phyloP scores from a whole-genome alignment of 1,140 invertebrate species.

The Prorops nasuta region DNA sequence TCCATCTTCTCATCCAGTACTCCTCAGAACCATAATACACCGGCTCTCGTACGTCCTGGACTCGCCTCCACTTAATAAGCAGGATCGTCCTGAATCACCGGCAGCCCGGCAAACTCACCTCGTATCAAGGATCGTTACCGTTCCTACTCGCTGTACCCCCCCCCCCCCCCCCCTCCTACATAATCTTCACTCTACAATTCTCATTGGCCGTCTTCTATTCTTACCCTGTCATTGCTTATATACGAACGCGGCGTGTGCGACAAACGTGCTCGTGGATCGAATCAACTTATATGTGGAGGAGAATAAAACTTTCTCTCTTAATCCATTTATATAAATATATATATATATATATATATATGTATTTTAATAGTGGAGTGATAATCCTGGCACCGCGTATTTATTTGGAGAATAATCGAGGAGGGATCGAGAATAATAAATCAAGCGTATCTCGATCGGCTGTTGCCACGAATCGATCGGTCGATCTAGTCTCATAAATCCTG shows the following conservation, averaged over 20 bases:
- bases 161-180: background rate
- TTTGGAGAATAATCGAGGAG: too few species aligned
- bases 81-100: slow-evolving; percentile 51
- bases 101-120: slow-evolving; percentile 41
- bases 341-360: too few species aligned
- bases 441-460: slow-evolving; percentile 12
- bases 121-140: too few species aligned
- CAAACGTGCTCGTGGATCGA: background rate
- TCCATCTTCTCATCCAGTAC: slow-evolving; percentile 43
- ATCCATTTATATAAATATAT: background rate
- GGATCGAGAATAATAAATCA: slow-evolving; percentile 19
- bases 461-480: slow-evolving; percentile 6
- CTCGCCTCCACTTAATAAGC: slow-evolving; percentile 58
- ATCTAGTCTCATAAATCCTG: slow-evolving; percentile 16
- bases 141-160: too few species aligned
- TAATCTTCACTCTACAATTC: background rate
- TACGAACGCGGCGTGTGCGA: background rate
- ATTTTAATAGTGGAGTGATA: too few species aligned
- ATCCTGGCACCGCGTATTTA: too few species aligned
- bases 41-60: slow-evolving; percentile 33
- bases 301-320: background rate
- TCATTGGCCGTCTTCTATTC: background rate
- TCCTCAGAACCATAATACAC: slow-evolving; percentile 48
- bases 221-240: too few species aligned
- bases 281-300: background rate